phyloP scores from a whole-genome alignment of 2,113 vertebrate genomes.

The Pipa parva region DNA sequence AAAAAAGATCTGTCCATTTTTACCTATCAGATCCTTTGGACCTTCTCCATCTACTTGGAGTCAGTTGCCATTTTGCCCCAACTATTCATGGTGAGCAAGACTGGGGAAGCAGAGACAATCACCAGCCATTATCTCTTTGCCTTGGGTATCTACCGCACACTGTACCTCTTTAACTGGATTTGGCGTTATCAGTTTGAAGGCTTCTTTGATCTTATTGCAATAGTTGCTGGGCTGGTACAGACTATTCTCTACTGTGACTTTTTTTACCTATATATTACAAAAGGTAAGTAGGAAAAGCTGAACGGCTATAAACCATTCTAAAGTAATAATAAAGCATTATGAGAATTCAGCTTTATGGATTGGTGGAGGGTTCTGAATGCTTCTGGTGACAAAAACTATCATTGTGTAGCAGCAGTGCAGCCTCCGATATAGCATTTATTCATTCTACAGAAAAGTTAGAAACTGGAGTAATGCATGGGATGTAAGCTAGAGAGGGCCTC shows the following conservation, averaged over 20 bases:
- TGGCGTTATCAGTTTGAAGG: conserved; percentile 63
- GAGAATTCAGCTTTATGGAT: too few relatives aligned
- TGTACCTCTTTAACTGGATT: conserved; percentile 66
- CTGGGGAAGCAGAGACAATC: conserved; percentile 62
- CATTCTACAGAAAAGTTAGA: too few relatives aligned
- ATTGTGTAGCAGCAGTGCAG: too few relatives aligned
- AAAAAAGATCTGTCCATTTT: neutral
- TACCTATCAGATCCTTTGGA: conserved; percentile 60
- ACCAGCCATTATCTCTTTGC: conserved; percentile 66
- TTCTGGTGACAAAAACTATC: too few relatives aligned
- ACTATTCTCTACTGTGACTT: conserved; percentile 65
- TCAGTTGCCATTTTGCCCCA: conserved; percentile 63
- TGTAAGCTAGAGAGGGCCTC: too few relatives aligned
- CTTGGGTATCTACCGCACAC: conserved; percentile 60
- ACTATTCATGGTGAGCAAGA: conserved; percentile 67
- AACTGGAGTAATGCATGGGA: too few relatives aligned
- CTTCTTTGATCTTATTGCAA: conserved; percentile 64
- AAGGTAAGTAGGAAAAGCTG: conserved; percentile 52
- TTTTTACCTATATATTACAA: conserved; percentile 68
- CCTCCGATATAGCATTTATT: too few relatives aligned
- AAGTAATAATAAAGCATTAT: too few relatives aligned
- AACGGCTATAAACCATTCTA: too few relatives aligned
- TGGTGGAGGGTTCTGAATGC: too few relatives aligned
- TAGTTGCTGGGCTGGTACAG: conserved; percentile 64
- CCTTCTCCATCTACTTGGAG: conserved; percentile 65